Percentiles rank a stretch among this genome's conserved stretches.
These are phyloP conservation scores for Archaeoteleia sp. DNA, from an alignment of 2,888 invertebrate species.

Conservation along the genomic window DNA sequence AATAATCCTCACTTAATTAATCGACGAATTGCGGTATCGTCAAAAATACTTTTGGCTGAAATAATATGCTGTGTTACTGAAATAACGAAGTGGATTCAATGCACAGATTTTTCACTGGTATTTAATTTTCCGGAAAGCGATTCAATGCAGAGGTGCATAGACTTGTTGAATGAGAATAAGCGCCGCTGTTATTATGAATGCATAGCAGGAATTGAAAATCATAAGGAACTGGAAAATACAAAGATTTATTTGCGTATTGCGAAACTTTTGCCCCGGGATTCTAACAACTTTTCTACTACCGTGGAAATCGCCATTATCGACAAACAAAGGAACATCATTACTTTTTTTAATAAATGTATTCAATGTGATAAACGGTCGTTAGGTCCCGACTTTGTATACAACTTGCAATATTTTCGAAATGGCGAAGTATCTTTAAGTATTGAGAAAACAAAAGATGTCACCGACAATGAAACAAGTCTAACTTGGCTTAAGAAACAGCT, in stretches of 20 bases:
- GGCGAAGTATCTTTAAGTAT: conserved; percentile 50
- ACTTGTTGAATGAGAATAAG: conserved; percentile 46
- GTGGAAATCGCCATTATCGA: conserved; percentile 70
- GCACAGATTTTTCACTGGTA: conserved; percentile 16
- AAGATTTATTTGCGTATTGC: conserved; percentile 72
- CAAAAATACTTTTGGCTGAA: conserved; percentile 54
- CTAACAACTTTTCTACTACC: conserved; percentile 72
- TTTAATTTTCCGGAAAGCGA: conserved; percentile 48
- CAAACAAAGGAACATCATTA: conserved; percentile 70
- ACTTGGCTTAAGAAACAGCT: conserved; percentile 78
- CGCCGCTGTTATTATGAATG: not conserved
- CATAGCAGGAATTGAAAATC: not conserved
- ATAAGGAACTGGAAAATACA: conserved; percentile 44
- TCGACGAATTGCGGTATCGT: conserved; percentile 80
- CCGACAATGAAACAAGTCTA: conserved; percentile 53
- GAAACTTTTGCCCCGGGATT: conserved; percentile 73
- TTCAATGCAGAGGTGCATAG: not conserved
- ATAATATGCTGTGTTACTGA: conserved; percentile 38
- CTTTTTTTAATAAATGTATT: conserved; percentile 76
- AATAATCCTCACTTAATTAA: conserved; percentile 84
- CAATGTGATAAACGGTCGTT: conserved; percentile 70
- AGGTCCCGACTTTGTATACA: conserved; percentile 71
- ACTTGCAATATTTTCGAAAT: conserved; percentile 57
- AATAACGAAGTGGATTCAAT: conserved; percentile 34
- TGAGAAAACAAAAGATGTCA: conserved; percentile 12